Evolutionary conservation across 2,888 invertebrate species (phyloP), one percentile per base, ranked within the genome.

Genomic region (Villa cingulata): DNA sequence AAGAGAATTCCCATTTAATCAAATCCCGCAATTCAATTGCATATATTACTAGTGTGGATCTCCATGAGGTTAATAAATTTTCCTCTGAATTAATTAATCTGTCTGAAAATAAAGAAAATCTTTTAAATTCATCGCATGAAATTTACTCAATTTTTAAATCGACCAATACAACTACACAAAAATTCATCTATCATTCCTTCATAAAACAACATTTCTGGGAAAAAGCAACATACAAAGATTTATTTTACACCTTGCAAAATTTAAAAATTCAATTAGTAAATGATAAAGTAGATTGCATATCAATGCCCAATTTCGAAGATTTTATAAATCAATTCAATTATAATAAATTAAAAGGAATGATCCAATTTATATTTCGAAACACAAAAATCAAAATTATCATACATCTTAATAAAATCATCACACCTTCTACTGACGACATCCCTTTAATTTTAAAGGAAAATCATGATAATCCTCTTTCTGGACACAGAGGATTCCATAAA

Each of bases 381-480:
- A 38, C 47, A 15, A 38, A 47, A 42, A 43, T 42, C 3, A 47
- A 47, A 43, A 39, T 47, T n/a, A 32, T 27, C 2, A 23, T 46
- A 15, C 17, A 41, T 14, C 18, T 16, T 18, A n/a, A n/a, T 15
- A 47, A 29, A 29, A 47, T 42, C 18, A 18, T 38, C 14, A 37
- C 16, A 19, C 46, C 38, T n/a, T 32, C 16, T 29, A 34, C 15
- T 23, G 16, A 46, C 10, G 34, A 45, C 9, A 45, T 45, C 9
- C 45, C 17, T 6, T 15, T 7, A 43, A 44, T 56, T 50, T 19
- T 47, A 48, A 29, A 49, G 49, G 43, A 48, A 51, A 50, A 55
- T 42, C 40, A 45, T 39, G 27, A 45, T 18, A 18, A 45, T 18
- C 45, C 38, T 32, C 45, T 18, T 16, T 38, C 45, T 18, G 19